Base-by-base conservation (phyloP, 2,797 vertebrate genomes). In the Phalanger gymnotis region DNA sequence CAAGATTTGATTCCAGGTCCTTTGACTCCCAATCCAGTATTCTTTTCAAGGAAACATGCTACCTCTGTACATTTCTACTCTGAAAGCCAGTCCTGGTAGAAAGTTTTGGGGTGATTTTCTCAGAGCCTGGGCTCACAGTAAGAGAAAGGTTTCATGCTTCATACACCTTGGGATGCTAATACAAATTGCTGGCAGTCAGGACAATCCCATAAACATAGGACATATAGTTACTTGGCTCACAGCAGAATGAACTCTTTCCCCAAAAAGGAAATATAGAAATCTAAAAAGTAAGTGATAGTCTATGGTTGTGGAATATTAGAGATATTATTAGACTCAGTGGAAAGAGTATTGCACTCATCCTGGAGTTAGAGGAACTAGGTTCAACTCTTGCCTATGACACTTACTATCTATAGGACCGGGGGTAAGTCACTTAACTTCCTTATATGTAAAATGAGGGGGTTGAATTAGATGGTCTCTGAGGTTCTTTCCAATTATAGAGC, bases 151-250 rank as follows among this genome's bases (percentile, higher is more conserved):
- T 66, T 96, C 52, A 93, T 31, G 95, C 53, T 66, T 92, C 40
- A 87, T 51, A 93, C 13, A 54, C 53, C 25, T 0, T 87, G n/a
- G 54, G 13, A 55, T 73, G 40, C 91, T 51, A 52, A n/a, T 31
- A 92, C 52, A 93, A 94, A 94, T 34, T n/a, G 13, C 93, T 96
- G 92, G 92, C 54, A 28, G 54, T 54, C 5, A 54, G 53, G 66
- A 47, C 54, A 12, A n/a, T 53, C 47, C 55, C 61, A 53, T 61
- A 90, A 94, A 91, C 56, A 56, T 0, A 58, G 90, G 28, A 54
- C 12, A 54, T 0, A 27, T 94, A 16, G 14, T 73, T 73, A 73
- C 34, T 73, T 73, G 61, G 12, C 34, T 73, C 61, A 66, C 4
- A 73, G 61, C 14, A 40, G 61, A 73, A 73, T 19, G 5, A 73